These are phyloP conservation scores for Leptogaster cylindrica DNA, from an alignment of 2,888 invertebrate genomes.

Conservation along the genomic window DNA sequence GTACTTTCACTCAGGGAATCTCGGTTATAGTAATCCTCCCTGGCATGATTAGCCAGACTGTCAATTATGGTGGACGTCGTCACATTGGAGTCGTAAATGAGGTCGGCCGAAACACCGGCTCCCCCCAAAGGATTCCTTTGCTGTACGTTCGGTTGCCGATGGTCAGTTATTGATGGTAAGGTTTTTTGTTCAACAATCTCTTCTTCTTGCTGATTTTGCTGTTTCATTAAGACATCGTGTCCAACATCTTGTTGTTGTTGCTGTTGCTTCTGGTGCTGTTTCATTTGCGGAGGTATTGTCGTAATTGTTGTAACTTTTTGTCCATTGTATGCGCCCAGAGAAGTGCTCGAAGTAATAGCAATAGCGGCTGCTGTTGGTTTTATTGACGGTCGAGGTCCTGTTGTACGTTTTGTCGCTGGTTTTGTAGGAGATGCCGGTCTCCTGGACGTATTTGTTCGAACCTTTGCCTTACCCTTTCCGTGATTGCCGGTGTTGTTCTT, in stretches of 20 bases:
- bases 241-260: conserved; percentile 38
- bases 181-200: conserved; percentile 41
- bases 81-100: conserved; percentile 59
- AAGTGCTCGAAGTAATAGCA: conserved; percentile 7
- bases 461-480: conserved; percentile 15
- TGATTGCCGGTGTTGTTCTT: conserved; percentile 11
- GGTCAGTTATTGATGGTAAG: conserved; percentile 17
- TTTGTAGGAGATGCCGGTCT: conserved; percentile 50
- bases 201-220: conserved; percentile 41
- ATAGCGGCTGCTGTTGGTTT: conserved; percentile 50
- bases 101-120: conserved; percentile 49
- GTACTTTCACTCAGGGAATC: conserved; percentile 32
- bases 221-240: conserved; percentile 33
- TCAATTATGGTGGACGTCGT: conserved; percentile 61
- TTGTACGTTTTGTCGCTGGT: conserved; percentile 48
- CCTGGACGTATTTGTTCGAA: conserved; percentile 35
- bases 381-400: conserved; percentile 52
- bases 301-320: conserved; percentile 39
- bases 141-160: conserved; percentile 25
- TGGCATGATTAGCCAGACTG: conserved; percentile 58
- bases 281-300: conserved; percentile 30
- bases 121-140: conserved; percentile 47
- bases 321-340: neutral
- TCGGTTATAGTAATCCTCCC: conserved; percentile 59
- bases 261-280: conserved; percentile 40